Evolutionary conservation across 1,140 invertebrate genomes (phyloP).

Genomic region (Drosophila orena): DNA sequence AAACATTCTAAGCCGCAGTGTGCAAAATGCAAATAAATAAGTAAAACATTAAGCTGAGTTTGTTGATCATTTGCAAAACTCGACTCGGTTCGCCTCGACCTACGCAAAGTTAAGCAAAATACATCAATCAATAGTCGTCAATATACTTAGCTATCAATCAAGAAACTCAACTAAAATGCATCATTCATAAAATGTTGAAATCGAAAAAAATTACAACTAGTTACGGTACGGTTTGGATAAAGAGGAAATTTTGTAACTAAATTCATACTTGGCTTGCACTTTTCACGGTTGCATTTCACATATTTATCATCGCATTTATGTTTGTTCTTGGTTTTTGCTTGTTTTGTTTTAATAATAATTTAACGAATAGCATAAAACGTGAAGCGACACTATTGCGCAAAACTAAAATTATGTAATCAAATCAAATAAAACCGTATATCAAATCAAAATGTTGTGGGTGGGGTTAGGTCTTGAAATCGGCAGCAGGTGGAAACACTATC

Average conservation of each 20-base stretch:
- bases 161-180: slow-evolving; percentile 82
- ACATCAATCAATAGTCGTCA: slow-evolving; percentile 68
- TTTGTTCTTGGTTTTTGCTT: slow-evolving; percentile 49
- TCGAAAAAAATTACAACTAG: slow-evolving; percentile 83
- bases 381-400: slow-evolving; percentile 73
- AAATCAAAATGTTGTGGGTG: slow-evolving; percentile 33
- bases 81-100: slow-evolving; percentile 34
- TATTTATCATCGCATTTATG: slow-evolving; percentile 71
- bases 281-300: slow-evolving; percentile 73
- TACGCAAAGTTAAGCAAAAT: slow-evolving; percentile 70
- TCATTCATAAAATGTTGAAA: slow-evolving; percentile 82
- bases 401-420: slow-evolving; percentile 25
- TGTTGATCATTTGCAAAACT: slow-evolving; percentile 68
- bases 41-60: slow-evolving; percentile 84
- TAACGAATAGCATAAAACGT: slow-evolving; percentile 55
- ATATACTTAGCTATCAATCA: slow-evolving; percentile 70
- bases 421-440: slow-evolving; percentile 3
- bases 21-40: slow-evolving; percentile 85
- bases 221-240: slow-evolving; percentile 84
- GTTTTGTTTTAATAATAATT: slow-evolving; percentile 33
- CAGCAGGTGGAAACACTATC: slow-evolving; percentile 7
- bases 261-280: slow-evolving; percentile 80
- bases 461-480: slow-evolving; percentile 8
- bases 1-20: slow-evolving; percentile 84
- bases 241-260: slow-evolving; percentile 85